Conservation (phyloP, 2,888 invertebrate species). For the Embidobia sp. region DNA sequence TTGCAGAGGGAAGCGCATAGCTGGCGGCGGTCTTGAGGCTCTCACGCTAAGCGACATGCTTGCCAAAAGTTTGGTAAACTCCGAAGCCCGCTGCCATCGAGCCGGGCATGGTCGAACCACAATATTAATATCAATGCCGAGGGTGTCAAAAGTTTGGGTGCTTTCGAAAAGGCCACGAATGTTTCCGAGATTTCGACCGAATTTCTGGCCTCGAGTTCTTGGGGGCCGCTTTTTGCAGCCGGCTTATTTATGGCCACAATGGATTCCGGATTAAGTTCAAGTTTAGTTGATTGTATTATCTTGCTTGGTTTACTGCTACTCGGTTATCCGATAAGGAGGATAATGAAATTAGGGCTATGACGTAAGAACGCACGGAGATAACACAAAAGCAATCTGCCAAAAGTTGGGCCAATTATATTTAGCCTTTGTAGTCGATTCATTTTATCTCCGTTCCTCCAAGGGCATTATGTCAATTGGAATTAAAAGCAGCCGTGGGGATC, state of each 20-base stretch:
- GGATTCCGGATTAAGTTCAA: conserved; percentile 3
- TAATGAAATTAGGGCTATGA: background rate
- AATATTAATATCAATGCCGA: conserved; percentile 70
- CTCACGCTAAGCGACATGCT: conserved; percentile 65
- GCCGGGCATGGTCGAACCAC: conserved; percentile 59
- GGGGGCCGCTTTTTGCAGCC: too few species aligned
- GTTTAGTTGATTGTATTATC: conserved; percentile 1
- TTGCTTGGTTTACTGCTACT: background rate
- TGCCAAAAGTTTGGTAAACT: conserved; percentile 64
- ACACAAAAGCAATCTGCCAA: too few species aligned
- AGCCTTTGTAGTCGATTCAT: too few species aligned
- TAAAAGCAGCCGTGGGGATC: too few species aligned
- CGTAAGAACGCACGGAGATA: too few species aligned
- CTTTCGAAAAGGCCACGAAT: conserved; percentile 36
- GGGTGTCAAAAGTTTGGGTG: conserved; percentile 68
- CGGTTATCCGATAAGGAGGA: background rate
- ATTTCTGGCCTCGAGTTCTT: too few species aligned
- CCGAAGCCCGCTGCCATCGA: conserved; percentile 57
- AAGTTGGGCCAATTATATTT: too few species aligned
- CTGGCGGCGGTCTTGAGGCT: conserved; percentile 59
- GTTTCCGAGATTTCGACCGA: conserved; percentile 31
- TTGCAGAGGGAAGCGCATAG: conserved; percentile 60
- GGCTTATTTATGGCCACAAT: conserved; percentile 5
- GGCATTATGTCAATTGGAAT: too few species aligned
- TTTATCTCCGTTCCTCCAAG: too few species aligned